Evolutionary conservation across 1,140 invertebrate genomes (phyloP).

Genomic region (Bathynomus jamesi): DNA sequence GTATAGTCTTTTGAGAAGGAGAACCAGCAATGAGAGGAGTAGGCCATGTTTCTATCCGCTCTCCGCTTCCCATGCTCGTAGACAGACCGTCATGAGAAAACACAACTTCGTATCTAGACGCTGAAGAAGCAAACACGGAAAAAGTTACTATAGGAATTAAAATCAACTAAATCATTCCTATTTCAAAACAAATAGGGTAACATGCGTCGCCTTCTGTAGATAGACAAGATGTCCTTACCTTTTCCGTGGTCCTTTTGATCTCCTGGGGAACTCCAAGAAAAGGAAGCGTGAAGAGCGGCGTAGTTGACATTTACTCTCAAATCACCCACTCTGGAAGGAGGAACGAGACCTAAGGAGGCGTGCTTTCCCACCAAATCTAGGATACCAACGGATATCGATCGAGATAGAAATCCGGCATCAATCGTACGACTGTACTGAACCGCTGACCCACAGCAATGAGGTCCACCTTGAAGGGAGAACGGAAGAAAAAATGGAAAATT

Average conservation of each 20-base stretch:
- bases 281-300: constrained; percentile 37
- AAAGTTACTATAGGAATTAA: too few species aligned
- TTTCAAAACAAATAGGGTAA: too few species aligned
- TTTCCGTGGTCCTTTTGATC: constrained; percentile 38
- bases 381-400: constrained; percentile 28
- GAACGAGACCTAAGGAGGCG: constrained; percentile 30
- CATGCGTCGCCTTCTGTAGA: too few species aligned
- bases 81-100: constrained; percentile 19
- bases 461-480: constrained; percentile 24
- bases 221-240: too few species aligned
- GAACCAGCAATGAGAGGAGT: constrained; percentile 4
- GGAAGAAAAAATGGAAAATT: too few species aligned
- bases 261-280: constrained; percentile 40
- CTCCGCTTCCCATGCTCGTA: constrained; percentile 18
- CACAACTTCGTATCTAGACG: constrained; percentile 27
- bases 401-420: constrained; percentile 22
- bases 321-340: constrained; percentile 41
- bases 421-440: constrained; percentile 29
- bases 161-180: too few species aligned
- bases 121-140: constrained; percentile 2
- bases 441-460: constrained; percentile 30
- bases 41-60: constrained; percentile 21
- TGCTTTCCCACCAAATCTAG: constrained; percentile 25
- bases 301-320: constrained; percentile 36
- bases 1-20: constrained; percentile 6